Evolutionary conservation across 2,113 vertebrate genomes (phyloP).

Genomic region (Edolisoma coerulescens): DNA sequence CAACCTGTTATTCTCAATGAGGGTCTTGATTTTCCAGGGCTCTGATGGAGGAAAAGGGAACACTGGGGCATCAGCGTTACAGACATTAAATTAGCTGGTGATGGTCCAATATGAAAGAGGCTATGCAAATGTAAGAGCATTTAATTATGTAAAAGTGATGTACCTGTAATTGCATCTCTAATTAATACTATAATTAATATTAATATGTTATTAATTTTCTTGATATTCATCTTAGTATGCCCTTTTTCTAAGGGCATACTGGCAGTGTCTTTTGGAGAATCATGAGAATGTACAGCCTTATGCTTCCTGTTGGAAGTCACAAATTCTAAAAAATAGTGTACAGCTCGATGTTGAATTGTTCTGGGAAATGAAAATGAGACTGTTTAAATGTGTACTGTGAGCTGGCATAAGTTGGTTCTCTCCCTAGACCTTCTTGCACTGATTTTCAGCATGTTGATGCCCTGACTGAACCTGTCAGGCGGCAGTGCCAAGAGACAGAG

Average conservation of each 20-base stretch:
- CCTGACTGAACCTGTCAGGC: not conserved
- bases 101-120: not conserved
- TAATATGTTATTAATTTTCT: not conserved
- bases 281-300: not conserved
- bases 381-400: not conserved
- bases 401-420: not conserved
- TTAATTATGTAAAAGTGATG: not conserved
- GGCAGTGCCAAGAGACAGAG: rapidly evolving
- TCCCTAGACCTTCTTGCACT: not conserved
- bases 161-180: not conserved
- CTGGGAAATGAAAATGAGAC: not conserved
- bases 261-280: not conserved
- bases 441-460: not conserved
- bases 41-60: not conserved
- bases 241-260: not conserved
- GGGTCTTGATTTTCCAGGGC: not conserved
- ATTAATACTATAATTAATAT: not conserved
- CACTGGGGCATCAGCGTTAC: not conserved
- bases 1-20: not conserved
- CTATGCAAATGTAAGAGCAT: not conserved
- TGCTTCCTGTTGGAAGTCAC: not conserved
- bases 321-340: not conserved
- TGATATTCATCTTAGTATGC: not conserved
- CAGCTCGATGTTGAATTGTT: not conserved
- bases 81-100: not conserved